Conservation (phyloP, 2,797 vertebrate species). For the Geotrypetes seraphini region DNA sequence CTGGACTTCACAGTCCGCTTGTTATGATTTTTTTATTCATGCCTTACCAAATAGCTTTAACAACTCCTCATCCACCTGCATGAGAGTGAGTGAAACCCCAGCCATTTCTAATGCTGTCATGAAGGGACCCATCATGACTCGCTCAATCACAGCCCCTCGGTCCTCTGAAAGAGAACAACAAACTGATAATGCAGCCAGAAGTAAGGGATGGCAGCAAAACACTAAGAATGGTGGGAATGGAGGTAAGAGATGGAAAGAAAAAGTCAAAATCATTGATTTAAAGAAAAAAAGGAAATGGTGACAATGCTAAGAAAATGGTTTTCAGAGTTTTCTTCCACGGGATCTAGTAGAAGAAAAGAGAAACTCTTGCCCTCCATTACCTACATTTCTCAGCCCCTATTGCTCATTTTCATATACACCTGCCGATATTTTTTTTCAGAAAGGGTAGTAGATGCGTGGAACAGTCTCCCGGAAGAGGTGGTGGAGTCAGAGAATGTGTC, state of each 20-base stretch:
- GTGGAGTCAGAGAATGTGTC: too few species aligned
- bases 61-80: constrained; percentile 59
- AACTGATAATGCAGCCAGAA: not conserved
- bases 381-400: too few species aligned
- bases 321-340: too few species aligned
- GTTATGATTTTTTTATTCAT: not conserved
- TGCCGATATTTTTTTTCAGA: too few species aligned
- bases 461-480: too few species aligned
- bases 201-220: accelerated
- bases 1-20: too few species aligned
- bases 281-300: not conserved
- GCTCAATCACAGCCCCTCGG: constrained; percentile 50
- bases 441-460: too few species aligned
- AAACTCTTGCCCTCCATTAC: too few species aligned
- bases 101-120: constrained; percentile 93
- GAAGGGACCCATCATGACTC: constrained; percentile 78
- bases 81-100: constrained; percentile 76
- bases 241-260: not conserved
- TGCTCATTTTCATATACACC: too few species aligned
- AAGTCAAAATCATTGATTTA: not conserved
- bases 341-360: too few species aligned
- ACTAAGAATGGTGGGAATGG: not conserved
- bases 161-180: constrained; percentile 45
- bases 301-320: not conserved
- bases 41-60: constrained; percentile 72